phyloP scores from a whole-genome alignment of 2,797 vertebrate species.

The Darevskia nairensis region DNA sequence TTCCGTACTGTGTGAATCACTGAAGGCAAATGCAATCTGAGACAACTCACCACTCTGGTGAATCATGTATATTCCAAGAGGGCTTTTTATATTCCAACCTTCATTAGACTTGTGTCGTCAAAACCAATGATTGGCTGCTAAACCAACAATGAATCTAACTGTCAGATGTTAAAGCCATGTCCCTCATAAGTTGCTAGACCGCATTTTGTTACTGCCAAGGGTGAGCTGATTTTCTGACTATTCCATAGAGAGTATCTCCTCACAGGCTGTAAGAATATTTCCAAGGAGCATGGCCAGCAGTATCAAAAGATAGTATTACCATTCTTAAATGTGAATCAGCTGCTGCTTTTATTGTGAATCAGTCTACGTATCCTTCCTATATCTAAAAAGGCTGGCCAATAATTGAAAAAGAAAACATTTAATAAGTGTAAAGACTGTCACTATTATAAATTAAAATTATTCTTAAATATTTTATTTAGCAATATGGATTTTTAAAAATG shows the following conservation, averaged over 20 bases:
- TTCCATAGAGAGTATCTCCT: slow-evolving; percentile 74
- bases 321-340: slow-evolving; percentile 66
- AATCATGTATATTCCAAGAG: slow-evolving; percentile 92
- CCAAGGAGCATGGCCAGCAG: slow-evolving; percentile 64
- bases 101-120: slow-evolving; percentile 93
- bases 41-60: slow-evolving; percentile 85
- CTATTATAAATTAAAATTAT: slow-evolving; percentile 26
- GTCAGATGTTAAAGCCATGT: slow-evolving; percentile 89
- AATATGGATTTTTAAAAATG: neutral
- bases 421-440: neutral
- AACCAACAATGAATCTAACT: slow-evolving; percentile 94
- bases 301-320: slow-evolving; percentile 69
- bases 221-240: slow-evolving; percentile 79
- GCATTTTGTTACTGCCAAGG: slow-evolving; percentile 81
- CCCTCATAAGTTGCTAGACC: slow-evolving; percentile 87
- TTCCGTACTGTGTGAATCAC: slow-evolving; percentile 71
- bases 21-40: slow-evolving; percentile 75
- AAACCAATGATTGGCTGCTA: slow-evolving; percentile 94
- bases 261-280: slow-evolving; percentile 70
- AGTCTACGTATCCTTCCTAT: slow-evolving; percentile 40
- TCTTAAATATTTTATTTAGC: slow-evolving; percentile 19
- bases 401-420: slow-evolving; percentile 31
- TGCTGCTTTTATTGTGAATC: slow-evolving; percentile 47
- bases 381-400: slow-evolving; percentile 2
- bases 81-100: slow-evolving; percentile 97